Evolutionary conservation across 2,797 vertebrate genomes (phyloP).

Genomic region (Sebastiscus albofasciatus): DNA sequence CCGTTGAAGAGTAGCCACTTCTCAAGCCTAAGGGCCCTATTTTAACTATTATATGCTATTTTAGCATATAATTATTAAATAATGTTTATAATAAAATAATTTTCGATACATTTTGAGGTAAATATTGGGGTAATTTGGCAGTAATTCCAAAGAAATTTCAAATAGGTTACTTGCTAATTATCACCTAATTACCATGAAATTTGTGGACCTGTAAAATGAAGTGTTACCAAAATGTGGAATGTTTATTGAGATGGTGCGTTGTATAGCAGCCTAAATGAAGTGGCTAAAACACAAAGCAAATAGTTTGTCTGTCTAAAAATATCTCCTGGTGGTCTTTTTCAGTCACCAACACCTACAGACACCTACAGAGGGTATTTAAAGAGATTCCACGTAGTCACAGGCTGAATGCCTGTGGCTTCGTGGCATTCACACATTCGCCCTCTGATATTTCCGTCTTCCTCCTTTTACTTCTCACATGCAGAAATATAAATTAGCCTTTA

Average conservation of each 20-base stretch:
- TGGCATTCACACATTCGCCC: not conserved
- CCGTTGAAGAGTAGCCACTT: too few species aligned
- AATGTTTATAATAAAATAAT: too few species aligned
- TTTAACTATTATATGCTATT: too few species aligned
- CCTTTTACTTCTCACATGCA: constrained; percentile 5
- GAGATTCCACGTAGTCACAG: not conserved
- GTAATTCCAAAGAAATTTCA: too few species aligned
- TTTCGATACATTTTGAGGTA: too few species aligned
- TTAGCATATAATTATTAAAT: too few species aligned
- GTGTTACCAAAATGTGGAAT: not conserved
- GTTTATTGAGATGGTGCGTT: not conserved
- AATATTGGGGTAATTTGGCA: too few species aligned
- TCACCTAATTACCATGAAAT: too few species aligned
- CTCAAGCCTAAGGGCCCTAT: too few species aligned
- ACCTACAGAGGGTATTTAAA: not conserved
- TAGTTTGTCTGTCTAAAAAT: not conserved
- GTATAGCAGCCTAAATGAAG: not conserved
- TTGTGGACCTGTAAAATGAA: too few species aligned
- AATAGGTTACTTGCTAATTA: too few species aligned
- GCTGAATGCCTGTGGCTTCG: not conserved
- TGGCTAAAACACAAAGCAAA: not conserved
- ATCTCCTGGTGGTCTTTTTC: not conserved
- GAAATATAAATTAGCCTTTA: not conserved
- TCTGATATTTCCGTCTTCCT: constrained; percentile 23
- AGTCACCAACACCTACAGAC: not conserved